Percentiles rank a stretch among this genome's conserved stretches.
These are phyloP conservation scores for Hylia prasina DNA, from an alignment of 2,113 vertebrate species.

Conservation along the genomic window DNA sequence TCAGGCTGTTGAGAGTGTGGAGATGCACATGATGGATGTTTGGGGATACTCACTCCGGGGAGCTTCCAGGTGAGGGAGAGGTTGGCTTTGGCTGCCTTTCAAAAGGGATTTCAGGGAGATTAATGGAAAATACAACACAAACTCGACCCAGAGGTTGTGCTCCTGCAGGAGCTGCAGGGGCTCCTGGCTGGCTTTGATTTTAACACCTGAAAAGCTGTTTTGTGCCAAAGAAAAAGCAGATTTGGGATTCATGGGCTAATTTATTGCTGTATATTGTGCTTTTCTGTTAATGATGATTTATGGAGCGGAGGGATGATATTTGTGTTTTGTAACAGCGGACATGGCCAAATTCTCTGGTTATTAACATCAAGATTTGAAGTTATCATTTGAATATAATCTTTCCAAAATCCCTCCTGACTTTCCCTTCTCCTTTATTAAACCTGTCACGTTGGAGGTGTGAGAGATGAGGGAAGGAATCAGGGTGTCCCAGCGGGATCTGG, in stretches of 20 bases:
- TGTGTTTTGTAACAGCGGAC: fast-evolving
- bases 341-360: not conserved
- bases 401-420: not conserved
- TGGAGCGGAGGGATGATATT: not conserved
- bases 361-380: not conserved
- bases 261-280: fast-evolving
- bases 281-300: not conserved
- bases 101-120: not conserved
- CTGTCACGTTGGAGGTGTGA: not conserved
- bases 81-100: slow-evolving; percentile 12
- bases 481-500: not conserved
- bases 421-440: not conserved
- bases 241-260: not conserved
- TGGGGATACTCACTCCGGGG: not conserved
- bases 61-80: not conserved
- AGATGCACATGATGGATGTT: not conserved
- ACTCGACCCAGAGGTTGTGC: not conserved
- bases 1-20: not conserved
- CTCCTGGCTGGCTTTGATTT: not conserved
- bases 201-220: not conserved
- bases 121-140: not conserved
- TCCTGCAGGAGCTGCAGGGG: fast-evolving
- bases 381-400: not conserved
- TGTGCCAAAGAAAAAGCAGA: not conserved
- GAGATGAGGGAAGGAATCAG: not conserved